phyloP scores from a whole-genome alignment of 1,140 invertebrate genomes.

The Caenorhabditis briggsae region DNA sequence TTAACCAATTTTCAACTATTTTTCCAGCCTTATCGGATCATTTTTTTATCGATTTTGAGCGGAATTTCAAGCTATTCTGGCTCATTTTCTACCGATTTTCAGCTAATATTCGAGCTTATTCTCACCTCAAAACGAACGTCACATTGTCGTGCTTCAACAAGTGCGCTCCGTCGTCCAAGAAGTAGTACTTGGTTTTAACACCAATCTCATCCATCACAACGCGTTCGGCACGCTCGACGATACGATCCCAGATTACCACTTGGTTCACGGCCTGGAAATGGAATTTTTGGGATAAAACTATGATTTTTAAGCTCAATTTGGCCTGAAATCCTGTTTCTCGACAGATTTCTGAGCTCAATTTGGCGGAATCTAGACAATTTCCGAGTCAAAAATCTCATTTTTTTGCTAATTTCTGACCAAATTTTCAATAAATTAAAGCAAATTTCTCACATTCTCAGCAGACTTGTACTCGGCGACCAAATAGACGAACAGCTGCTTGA shows the following conservation, averaged over 20 bases:
- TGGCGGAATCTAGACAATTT: not conserved
- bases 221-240: constrained; percentile 92
- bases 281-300: not conserved
- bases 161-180: constrained; percentile 99
- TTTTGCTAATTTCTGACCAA: not conserved
- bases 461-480: constrained; percentile 96
- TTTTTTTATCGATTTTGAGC: too few species aligned
- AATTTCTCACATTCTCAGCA: constrained; percentile 86
- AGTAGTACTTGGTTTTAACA: constrained; percentile 98
- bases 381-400: not conserved
- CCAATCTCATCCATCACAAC: constrained; percentile 91
- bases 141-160: constrained; percentile 79
- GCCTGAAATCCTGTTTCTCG: too few species aligned
- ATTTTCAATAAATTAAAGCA: too few species aligned
- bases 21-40: too few species aligned
- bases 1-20: too few species aligned
- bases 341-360: not conserved
- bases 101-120: too few species aligned
- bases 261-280: constrained; percentile 81
- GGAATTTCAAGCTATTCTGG: too few species aligned
- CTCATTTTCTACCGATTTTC: too few species aligned
- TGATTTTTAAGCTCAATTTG: not conserved
- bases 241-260: constrained; percentile 98
- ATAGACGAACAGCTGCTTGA: constrained; percentile 97
- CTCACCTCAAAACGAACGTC: constrained; percentile 67